A percentile compares a stretch with the other conserved stretches of the same genome.
Conservation (phyloP, 2,797 vertebrate species). For the Urosaurus nigricauda region DNA sequence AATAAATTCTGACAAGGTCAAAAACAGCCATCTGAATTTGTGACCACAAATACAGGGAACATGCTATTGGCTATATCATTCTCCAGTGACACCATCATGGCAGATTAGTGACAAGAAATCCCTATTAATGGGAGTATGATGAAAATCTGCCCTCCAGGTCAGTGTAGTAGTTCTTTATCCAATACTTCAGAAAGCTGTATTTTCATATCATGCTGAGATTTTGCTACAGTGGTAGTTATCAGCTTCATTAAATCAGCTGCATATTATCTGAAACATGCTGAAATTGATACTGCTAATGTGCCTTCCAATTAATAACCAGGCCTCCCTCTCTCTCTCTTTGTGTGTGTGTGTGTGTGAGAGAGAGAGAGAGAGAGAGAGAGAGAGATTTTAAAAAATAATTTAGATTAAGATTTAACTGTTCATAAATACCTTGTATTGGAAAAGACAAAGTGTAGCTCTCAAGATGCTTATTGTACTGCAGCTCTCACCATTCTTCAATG, state of each 20-base stretch:
- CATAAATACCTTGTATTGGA: neutral
- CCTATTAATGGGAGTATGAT: neutral
- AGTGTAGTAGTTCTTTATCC: constrained; percentile 14
- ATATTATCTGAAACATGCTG: neutral
- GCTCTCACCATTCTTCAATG: too few species aligned
- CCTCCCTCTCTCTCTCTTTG: too few species aligned
- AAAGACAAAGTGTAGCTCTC: too few species aligned
- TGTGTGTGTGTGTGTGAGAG: too few species aligned
- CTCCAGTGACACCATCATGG: constrained; percentile 36
- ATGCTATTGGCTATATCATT: constrained; percentile 32
- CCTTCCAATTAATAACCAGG: neutral
- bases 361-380: too few species aligned
- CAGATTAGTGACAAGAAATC: neutral
- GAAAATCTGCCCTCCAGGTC: constrained; percentile 23
- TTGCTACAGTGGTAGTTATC: neutral
- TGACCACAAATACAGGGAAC: constrained; percentile 14
- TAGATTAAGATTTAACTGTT: neutral
- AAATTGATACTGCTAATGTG: neutral
- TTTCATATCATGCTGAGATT: constrained; percentile 6
- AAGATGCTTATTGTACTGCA: too few species aligned
- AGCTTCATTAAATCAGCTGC: constrained; percentile 6
- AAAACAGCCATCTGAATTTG: constrained; percentile 12
- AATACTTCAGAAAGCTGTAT: constrained; percentile 18
- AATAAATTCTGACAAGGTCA: neutral
- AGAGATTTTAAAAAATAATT: neutral